Evolutionary conservation across 2,113 vertebrate genomes (phyloP).

Genomic region (Condylura cristata): DNA sequence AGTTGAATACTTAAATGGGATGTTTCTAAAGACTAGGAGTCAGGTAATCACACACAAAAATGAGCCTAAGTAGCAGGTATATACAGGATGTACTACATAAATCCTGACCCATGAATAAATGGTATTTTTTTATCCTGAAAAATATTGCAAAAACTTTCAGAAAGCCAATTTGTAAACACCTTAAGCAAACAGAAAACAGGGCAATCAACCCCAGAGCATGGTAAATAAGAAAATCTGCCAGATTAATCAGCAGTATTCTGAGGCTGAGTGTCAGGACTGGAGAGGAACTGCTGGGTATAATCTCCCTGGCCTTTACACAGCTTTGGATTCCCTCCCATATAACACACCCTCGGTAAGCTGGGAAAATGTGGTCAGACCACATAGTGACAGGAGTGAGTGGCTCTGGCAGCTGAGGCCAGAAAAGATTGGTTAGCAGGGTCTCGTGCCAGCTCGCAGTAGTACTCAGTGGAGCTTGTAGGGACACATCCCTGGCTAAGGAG

Average conservation of each 20-base stretch:
- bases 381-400: neutral
- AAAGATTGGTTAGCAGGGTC: neutral
- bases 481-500: neutral
- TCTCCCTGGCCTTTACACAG: neutral
- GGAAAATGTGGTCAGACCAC: constrained; percentile 33
- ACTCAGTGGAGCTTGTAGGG: neutral
- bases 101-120: neutral
- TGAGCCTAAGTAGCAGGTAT: neutral
- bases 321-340: neutral
- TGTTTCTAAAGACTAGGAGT: neutral
- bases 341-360: constrained; percentile 4
- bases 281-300: neutral
- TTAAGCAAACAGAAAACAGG: constrained; percentile 9
- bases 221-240: neutral
- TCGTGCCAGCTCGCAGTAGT: neutral
- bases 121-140: neutral
- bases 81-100: neutral
- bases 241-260: neutral
- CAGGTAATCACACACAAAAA: neutral
- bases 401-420: neutral
- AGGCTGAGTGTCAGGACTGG: neutral
- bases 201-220: neutral
- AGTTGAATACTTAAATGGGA: constrained; percentile 24
- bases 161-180: constrained; percentile 26
- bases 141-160: constrained; percentile 30